Percentiles rank a stretch among this genome's conserved stretches.
Conservation (phyloP, 1,140 invertebrate species). For the Penaeus vannamei region DNA sequence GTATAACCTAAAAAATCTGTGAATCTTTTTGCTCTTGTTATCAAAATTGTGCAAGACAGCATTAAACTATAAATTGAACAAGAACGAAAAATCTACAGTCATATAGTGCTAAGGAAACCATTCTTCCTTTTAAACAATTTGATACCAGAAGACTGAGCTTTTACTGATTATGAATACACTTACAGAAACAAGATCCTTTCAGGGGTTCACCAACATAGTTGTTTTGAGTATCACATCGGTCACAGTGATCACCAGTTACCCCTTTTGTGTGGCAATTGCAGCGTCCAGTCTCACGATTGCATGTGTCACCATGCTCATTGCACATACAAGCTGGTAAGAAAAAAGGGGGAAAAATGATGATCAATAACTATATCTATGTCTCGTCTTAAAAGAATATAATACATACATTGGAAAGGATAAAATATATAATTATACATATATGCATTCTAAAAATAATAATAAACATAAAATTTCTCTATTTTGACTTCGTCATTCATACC, state of each 20-base stretch:
- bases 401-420: slow-evolving; percentile 5
- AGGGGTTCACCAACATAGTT: slow-evolving; percentile 94
- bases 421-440: neutral
- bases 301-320: slow-evolving; percentile 92
- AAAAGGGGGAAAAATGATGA: slow-evolving; percentile 26
- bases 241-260: slow-evolving; percentile 93
- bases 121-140: neutral
- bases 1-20: too few relatives aligned
- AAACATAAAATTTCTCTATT: neutral
- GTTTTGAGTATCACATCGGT: slow-evolving; percentile 92
- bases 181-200: slow-evolving; percentile 95
- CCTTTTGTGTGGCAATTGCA: slow-evolving; percentile 98
- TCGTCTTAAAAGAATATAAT: neutral
- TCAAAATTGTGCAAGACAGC: too few relatives aligned
- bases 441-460: too few relatives aligned
- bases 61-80: too few relatives aligned
- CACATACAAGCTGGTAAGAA: slow-evolving; percentile 87
- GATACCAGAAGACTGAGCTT: neutral
- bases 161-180: slow-evolving; percentile 71
- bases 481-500: too few relatives aligned
- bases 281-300: slow-evolving; percentile 90
- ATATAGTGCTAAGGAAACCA: too few relatives aligned
- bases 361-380: slow-evolving; percentile 25
- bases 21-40: too few relatives aligned
- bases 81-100: too few relatives aligned